Evolutionary conservation across 2,888 invertebrate genomes (phyloP).

Genomic region (Apomyelois bistriatella): DNA sequence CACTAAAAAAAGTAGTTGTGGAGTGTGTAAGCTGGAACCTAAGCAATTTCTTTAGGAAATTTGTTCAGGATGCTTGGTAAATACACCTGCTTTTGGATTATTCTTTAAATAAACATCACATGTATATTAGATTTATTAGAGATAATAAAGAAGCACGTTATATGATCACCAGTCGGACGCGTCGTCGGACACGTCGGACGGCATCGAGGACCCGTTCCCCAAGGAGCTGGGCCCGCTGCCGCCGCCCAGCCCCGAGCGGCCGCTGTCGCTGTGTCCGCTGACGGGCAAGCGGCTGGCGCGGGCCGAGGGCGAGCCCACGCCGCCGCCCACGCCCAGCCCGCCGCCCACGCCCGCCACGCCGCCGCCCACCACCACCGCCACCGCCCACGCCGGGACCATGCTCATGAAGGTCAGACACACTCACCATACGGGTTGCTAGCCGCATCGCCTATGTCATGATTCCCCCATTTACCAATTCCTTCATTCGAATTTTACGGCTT

Average conservation of each 20-base stretch:
- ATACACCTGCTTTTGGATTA: too few species aligned
- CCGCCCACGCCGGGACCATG: conserved; percentile 39
- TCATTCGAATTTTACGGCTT: too few species aligned
- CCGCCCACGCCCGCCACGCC: conserved; percentile 43
- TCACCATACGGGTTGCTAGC: too few species aligned
- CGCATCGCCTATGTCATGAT: too few species aligned
- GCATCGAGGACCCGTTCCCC: conserved; percentile 82
- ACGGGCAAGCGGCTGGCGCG: conserved; percentile 70
- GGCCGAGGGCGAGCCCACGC: conserved; percentile 82
- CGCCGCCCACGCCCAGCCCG: conserved; percentile 76
- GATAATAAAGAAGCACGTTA: too few species aligned
- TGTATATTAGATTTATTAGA: too few species aligned
- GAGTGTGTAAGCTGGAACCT: too few species aligned
- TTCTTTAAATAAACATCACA: too few species aligned
- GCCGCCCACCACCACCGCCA: conserved; percentile 25
- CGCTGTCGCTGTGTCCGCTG: conserved; percentile 83
- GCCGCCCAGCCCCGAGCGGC: conserved; percentile 82
- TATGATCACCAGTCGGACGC: conserved; percentile 58
- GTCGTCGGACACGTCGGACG: conserved; percentile 79
- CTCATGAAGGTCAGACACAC: conserved; percentile 58
- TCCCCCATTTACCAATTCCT: too few species aligned
- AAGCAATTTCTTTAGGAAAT: too few species aligned
- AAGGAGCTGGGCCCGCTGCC: conserved; percentile 66
- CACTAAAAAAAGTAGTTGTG: too few species aligned
- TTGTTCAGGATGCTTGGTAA: too few species aligned